A percentile compares a stretch with the other conserved stretches of the same genome.
These are phyloP conservation scores for Artibeus jamaicensis DNA, from an alignment of 2,797 vertebrate species.

Conservation along the genomic window DNA sequence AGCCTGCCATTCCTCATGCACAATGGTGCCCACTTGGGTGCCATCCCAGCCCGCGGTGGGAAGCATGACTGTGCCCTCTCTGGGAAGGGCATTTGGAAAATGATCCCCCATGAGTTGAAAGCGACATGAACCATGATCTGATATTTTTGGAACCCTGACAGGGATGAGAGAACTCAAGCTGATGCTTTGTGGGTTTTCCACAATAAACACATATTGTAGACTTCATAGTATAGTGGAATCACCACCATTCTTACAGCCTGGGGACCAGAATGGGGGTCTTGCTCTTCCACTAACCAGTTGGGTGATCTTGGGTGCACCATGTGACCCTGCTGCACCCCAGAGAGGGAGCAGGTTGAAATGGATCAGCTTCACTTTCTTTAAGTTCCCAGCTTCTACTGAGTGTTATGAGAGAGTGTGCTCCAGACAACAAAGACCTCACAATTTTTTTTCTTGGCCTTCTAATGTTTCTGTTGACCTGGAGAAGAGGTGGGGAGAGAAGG, in stretches of 20 bases:
- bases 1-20: neutral
- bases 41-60: neutral
- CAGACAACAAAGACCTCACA: neutral
- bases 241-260: neutral
- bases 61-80: conserved; percentile 24
- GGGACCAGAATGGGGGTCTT: neutral
- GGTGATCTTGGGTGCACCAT: neutral
- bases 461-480: neutral
- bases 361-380: conserved; percentile 12
- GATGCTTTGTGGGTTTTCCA: conserved; percentile 28
- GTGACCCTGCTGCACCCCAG: neutral
- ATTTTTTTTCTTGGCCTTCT: neutral
- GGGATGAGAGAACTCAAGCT: neutral
- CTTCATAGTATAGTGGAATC: neutral
- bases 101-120: neutral
- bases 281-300: neutral
- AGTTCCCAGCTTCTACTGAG: neutral
- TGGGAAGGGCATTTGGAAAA: neutral
- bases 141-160: conserved; percentile 30
- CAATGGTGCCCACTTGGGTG: conserved; percentile 27
- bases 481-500: neutral
- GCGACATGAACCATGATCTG: neutral
- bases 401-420: neutral
- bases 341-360: neutral
- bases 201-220: neutral